Conservation (phyloP, 2,113 vertebrate genomes). For the Ageneiosus marmoratus region DNA sequence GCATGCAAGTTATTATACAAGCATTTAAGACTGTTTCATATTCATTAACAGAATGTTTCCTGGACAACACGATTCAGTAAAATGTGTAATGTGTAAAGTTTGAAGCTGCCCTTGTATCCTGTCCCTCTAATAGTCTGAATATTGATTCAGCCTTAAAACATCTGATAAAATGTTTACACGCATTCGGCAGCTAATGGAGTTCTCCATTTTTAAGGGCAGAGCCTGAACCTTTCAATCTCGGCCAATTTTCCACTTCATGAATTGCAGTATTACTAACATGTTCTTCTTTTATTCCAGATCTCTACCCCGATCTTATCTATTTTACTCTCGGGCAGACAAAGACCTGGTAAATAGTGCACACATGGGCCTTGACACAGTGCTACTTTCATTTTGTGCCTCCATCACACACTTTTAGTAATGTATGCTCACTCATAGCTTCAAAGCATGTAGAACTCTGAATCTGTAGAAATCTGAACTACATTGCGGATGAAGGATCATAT, state of each 20-base stretch:
- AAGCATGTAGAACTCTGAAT: not conserved
- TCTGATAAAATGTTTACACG: constrained; percentile 18
- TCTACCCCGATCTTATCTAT: not conserved
- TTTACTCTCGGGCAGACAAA: constrained; percentile 5
- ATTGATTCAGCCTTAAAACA: constrained; percentile 3
- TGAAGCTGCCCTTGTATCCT: not conserved
- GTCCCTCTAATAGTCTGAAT: not conserved
- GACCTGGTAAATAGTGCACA: not conserved
- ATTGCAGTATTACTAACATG: not conserved
- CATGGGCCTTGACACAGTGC: not conserved
- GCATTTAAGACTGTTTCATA: not conserved
- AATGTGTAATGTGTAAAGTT: not conserved
- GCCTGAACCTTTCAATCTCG: constrained; percentile 32
- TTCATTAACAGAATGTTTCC: not conserved
- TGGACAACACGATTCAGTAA: not conserved
- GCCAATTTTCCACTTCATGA: constrained; percentile 14
- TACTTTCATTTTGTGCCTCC: not conserved
- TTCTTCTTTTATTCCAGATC: not conserved
- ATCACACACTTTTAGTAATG: not conserved
- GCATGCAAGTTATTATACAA: not conserved
- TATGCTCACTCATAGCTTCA: not conserved
- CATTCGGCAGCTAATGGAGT: constrained; percentile 39
- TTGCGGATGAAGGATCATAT: not conserved
- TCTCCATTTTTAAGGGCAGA: constrained; percentile 27
- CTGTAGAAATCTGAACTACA: not conserved